A percentile compares a stretch with the other conserved stretches of the same genome.
Evolutionary conservation across 1,140 invertebrate species (phyloP).

Genomic region (Bursaphelenchus mucronatus): DNA sequence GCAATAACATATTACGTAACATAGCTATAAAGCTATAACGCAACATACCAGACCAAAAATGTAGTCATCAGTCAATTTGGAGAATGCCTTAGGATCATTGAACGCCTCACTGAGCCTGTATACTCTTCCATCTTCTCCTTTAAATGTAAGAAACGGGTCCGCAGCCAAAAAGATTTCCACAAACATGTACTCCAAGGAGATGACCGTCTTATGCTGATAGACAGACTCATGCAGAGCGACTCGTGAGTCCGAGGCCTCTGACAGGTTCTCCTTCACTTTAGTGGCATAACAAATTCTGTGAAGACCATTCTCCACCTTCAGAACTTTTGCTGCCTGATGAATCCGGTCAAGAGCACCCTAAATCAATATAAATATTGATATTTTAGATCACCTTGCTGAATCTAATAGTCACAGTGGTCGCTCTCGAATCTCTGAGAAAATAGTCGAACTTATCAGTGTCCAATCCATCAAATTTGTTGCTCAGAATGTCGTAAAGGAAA

Average conservation of each 20-base stretch:
- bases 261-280: no score
- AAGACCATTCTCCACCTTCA: no score
- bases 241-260: neutral
- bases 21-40: neutral
- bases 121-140: conserved; percentile 12
- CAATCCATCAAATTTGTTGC: conserved; percentile 24
- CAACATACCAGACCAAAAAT: conserved; percentile 1
- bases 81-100: conserved; percentile 19
- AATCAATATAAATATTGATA: conserved; percentile 6
- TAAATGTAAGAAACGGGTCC: conserved; percentile 18
- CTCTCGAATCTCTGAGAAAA: conserved; percentile 26
- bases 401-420: conserved; percentile 20
- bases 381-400: conserved; percentile 18
- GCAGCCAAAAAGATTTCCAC: conserved; percentile 16
- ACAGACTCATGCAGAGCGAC: conserved; percentile 25
- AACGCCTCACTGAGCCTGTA: conserved; percentile 22
- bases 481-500: conserved; percentile 40
- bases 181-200: conserved; percentile 23
- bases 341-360: neutral
- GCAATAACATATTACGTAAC: neutral
- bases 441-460: conserved; percentile 43
- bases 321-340: no score
- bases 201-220: conserved; percentile 34
- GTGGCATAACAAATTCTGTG: no score
- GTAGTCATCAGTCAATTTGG: conserved; percentile 14